phyloP scores from a whole-genome alignment of 2,888 invertebrate species.

The Lamellibrachia columna region DNA sequence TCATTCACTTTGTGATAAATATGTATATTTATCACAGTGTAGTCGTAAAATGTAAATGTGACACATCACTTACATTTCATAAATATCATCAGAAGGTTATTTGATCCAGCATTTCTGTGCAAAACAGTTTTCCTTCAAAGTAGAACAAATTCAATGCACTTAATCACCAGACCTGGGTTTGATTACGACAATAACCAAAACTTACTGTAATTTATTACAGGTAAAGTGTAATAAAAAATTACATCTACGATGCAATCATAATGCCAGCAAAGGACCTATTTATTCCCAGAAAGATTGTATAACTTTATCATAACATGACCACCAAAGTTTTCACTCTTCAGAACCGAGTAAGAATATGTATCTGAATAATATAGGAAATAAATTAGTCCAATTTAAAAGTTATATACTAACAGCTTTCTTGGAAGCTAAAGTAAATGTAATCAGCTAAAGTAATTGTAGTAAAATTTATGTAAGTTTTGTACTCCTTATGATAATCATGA shows the following conservation, averaged over 20 bases:
- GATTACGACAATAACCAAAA: background rate
- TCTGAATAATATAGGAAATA: background rate
- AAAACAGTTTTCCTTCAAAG: slow-evolving; percentile 6
- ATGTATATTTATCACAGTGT: background rate
- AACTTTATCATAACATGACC: background rate
- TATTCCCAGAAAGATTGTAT: background rate
- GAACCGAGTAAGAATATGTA: background rate
- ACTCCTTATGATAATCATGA: background rate
- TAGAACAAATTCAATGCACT: background rate
- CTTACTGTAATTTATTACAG: background rate
- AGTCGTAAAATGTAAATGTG: background rate
- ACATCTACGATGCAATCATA: background rate
- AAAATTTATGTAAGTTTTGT: too few species aligned
- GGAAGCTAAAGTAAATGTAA: background rate
- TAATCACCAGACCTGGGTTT: background rate
- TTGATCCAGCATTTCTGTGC: slow-evolving; percentile 16
- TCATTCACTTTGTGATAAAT: background rate
- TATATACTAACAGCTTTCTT: background rate
- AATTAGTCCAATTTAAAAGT: background rate
- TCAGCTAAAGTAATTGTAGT: background rate
- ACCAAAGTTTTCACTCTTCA: background rate
- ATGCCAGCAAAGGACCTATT: background rate
- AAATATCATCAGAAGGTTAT: background rate
- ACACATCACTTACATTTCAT: background rate
- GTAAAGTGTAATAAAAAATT: background rate